Conservation (phyloP, 2,888 invertebrate species). For the Stegana nigrithorax region DNA sequence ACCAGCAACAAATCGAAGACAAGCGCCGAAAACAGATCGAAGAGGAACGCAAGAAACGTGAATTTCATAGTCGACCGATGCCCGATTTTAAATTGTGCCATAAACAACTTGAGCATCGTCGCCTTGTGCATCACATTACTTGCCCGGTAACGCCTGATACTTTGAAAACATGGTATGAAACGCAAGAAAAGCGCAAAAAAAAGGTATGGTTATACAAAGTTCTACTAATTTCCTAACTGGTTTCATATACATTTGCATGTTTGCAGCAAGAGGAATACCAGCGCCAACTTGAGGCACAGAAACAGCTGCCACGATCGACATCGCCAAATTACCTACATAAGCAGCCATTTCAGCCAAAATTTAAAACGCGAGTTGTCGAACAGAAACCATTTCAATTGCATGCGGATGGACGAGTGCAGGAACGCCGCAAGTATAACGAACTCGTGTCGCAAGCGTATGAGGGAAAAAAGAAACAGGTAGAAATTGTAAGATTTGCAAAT, state of each 20-base stretch:
- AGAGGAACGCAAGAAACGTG: slow-evolving; percentile 60
- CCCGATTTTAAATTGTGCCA: slow-evolving; percentile 55
- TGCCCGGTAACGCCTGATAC: slow-evolving; percentile 57
- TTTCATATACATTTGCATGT: background rate
- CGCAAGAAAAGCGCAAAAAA: slow-evolving; percentile 39
- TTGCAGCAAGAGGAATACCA: background rate
- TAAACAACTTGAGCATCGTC: slow-evolving; percentile 33
- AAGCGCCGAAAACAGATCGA: slow-evolving; percentile 44
- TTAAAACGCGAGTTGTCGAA: slow-evolving; percentile 36
- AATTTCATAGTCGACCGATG: slow-evolving; percentile 63
- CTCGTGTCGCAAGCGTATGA: slow-evolving; percentile 41
- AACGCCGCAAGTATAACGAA: slow-evolving; percentile 60
- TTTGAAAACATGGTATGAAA: slow-evolving; percentile 52
- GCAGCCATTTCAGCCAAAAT: slow-evolving; percentile 51
- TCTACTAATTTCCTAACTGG: background rate
- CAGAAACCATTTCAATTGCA: slow-evolving; percentile 60
- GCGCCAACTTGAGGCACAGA: slow-evolving; percentile 37
- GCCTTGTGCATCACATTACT: slow-evolving; percentile 47
- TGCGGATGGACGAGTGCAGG: slow-evolving; percentile 56
- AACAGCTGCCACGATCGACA: slow-evolving; percentile 38
- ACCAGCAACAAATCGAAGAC: slow-evolving; percentile 53
- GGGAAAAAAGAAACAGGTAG: slow-evolving; percentile 63
- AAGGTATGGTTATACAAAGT: slow-evolving; percentile 38
- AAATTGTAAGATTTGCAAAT: slow-evolving; percentile 42
- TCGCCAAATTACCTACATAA: slow-evolving; percentile 42